Conservation (phyloP, 2,888 invertebrate species). For the Rhagium mordax region DNA sequence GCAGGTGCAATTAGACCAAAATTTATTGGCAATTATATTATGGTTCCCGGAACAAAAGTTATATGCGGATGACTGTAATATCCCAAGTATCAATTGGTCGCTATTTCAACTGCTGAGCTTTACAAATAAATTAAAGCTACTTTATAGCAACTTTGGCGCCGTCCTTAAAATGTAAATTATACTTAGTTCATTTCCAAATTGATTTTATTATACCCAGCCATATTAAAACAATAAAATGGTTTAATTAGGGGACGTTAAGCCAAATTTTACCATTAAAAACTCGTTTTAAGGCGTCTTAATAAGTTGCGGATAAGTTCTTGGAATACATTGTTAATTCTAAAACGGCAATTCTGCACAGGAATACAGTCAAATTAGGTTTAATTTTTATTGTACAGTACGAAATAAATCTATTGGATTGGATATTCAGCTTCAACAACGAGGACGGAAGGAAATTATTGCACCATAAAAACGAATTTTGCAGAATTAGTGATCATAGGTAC, state of each 20-base stretch:
- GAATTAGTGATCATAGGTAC: no score
- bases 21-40: background rate
- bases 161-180: constrained; percentile 22
- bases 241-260: constrained; percentile 21
- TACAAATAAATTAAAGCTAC: constrained; percentile 11
- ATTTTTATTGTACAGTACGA: background rate
- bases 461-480: no score
- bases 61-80: background rate
- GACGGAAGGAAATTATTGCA: no score
- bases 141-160: constrained; percentile 14
- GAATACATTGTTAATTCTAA: constrained; percentile 14
- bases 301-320: constrained; percentile 21
- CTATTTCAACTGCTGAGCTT: constrained; percentile 4
- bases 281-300: constrained; percentile 20
- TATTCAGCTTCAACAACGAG: background rate
- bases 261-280: constrained; percentile 12
- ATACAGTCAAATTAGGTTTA: constrained; percentile 9
- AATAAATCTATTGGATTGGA: background rate
- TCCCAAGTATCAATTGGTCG: constrained; percentile 10
- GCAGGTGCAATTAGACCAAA: background rate
- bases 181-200: constrained; percentile 20
- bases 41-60: background rate
- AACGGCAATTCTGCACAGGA: background rate
- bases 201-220: constrained; percentile 14
- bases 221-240: constrained; percentile 22